Percentiles rank a stretch among this genome's conserved stretches.
These are phyloP conservation scores for Orientallactaga sibirica DNA, from an alignment of 2,797 vertebrate species.

Conservation along the genomic window DNA sequence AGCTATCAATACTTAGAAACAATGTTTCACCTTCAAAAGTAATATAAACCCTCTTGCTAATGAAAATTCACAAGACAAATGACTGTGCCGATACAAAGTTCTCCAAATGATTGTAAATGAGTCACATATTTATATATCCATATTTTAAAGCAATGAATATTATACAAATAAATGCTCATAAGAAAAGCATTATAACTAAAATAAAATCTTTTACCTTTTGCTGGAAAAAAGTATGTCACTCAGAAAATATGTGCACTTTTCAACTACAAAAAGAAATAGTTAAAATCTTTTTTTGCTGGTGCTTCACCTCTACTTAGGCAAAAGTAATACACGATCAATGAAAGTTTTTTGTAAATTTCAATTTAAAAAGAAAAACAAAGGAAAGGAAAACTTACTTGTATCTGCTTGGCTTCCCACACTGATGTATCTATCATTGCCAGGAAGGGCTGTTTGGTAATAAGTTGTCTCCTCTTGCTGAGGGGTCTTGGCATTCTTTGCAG, in stretches of 20 bases:
- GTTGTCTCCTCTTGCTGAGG: slow-evolving; percentile 96
- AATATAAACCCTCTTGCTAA: neutral
- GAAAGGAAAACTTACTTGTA: slow-evolving; percentile 92
- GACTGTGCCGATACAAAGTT: neutral
- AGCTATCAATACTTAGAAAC: slow-evolving; percentile 16
- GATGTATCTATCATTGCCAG: slow-evolving; percentile 97
- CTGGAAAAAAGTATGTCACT: neutral
- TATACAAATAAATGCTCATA: neutral
- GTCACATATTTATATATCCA: neutral
- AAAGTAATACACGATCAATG: slow-evolving; percentile 7
- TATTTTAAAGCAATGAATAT: slow-evolving; percentile 48
- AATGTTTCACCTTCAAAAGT: slow-evolving; percentile 51
- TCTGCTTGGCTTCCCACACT: slow-evolving; percentile 99
- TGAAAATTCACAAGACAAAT: slow-evolving; percentile 39
- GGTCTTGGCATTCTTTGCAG: slow-evolving; percentile 96
- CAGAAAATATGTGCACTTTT: slow-evolving; percentile 42
- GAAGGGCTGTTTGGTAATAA: slow-evolving; percentile 97
- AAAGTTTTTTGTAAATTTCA: slow-evolving; percentile 6
- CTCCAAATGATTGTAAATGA: slow-evolving; percentile 12
- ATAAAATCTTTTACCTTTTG: slow-evolving; percentile 17
- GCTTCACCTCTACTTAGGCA: slow-evolving; percentile 40
- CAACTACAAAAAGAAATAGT: neutral
- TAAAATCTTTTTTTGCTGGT: neutral
- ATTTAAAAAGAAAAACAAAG: slow-evolving; percentile 54
- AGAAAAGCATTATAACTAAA: slow-evolving; percentile 27